Evolutionary conservation across 2,797 vertebrate genomes (phyloP), one percentile per base, ranked within the genome.

Genomic region (Sciaenops ocellatus): DNA sequence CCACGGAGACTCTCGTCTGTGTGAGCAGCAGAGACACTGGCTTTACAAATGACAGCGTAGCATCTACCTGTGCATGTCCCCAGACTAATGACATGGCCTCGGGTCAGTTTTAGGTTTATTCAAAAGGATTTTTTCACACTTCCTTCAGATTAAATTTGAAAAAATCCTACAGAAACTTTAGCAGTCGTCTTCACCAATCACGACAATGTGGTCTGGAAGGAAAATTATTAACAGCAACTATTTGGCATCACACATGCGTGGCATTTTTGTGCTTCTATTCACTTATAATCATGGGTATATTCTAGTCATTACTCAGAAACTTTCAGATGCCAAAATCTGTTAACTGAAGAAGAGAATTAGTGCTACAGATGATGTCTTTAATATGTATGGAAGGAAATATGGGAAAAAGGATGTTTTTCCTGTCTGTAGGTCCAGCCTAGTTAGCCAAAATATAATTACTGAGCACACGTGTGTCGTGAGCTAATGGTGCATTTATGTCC

Each of bases 1-100:
- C 97, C 97, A 97, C 11, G 96, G 95, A 95, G 95, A 95, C 94
- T 97, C 96, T 94, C 96, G 95, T 97, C 97, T 97, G 97, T 54
- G 96, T 95, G 95, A 95, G 90, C 89, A 92, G 91, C 91, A 93
- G 95, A 97, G 93, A 95, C 87, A 97, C 94, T 90, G 91, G 85
- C 96, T 96, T 95, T 87, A 93, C 88, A 85, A 75, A 85, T 69
- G 15, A 60, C 42, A 79, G 71, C 62, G 66, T 61, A 24, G 9
- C 3, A 62, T 66, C 67, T 61, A 5, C 34, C 51, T 48, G 20
- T 60, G 26, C 41, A 3, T 52, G 48, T 16, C 38, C 16, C 55
- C 50, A n/a, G 60, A 17, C 62, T 38, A 4, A 55, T 56, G 22
- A 22, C 15, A 52, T 2, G 22, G 51, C 54, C 61, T 18, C 20